These are phyloP conservation scores for Amphilophus citrinellus DNA, from an alignment of 2,113 vertebrate genomes.

Conservation along the genomic window DNA sequence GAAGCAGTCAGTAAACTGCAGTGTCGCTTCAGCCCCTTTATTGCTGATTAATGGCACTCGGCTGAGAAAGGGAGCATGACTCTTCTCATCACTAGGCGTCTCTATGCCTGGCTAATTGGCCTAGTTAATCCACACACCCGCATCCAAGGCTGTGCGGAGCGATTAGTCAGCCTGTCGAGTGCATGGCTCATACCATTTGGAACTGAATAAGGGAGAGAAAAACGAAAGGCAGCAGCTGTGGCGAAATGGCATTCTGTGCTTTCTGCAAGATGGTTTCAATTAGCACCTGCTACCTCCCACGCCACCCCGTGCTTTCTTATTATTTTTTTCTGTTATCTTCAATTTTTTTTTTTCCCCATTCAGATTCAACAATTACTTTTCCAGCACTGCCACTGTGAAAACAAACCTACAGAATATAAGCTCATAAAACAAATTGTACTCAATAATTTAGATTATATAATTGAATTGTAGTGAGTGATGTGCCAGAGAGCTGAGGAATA, in stretches of 20 bases:
- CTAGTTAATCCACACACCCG: constrained; percentile 65
- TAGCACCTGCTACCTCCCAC: constrained; percentile 64
- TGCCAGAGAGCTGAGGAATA: no score
- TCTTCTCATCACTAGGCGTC: constrained; percentile 60
- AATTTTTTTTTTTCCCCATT: neutral
- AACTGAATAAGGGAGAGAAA: constrained; percentile 34
- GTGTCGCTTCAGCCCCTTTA: constrained; percentile 58
- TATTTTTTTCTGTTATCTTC: constrained; percentile 15
- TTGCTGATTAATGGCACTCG: constrained; percentile 72
- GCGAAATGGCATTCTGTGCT: constrained; percentile 56
- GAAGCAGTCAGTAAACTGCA: constrained; percentile 46
- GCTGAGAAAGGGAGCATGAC: constrained; percentile 54
- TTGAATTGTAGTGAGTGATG: no score
- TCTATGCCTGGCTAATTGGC: constrained; percentile 73
- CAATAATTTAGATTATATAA: no score
- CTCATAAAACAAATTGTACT: neutral
- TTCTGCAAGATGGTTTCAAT: constrained; percentile 66
- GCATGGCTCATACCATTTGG: constrained; percentile 57
- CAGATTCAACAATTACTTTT: constrained; percentile 10
- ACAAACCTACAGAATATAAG: neutral
- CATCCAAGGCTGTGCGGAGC: constrained; percentile 48
- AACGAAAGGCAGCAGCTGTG: constrained; percentile 56
- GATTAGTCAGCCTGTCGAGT: constrained; percentile 68
- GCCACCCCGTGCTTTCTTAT: constrained; percentile 19
- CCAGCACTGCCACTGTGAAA: constrained; percentile 13